phyloP scores from a whole-genome alignment of 1,140 invertebrate genomes.

The Mercenaria mercenaria region DNA sequence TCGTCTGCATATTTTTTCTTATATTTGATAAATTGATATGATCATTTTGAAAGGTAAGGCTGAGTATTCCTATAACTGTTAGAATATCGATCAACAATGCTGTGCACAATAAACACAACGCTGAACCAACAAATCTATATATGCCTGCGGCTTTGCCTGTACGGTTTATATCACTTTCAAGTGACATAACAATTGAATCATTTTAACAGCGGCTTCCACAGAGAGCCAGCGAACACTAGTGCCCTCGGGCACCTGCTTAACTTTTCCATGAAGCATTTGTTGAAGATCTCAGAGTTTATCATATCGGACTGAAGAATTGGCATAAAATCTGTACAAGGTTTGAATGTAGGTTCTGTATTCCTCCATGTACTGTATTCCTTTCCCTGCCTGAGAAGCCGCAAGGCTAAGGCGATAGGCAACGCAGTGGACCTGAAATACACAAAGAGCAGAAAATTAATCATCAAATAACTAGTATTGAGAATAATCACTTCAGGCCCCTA shows the following conservation, averaged over 20 bases:
- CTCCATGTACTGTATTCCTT: not conserved
- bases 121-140: not conserved
- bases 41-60: not conserved
- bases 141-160: not conserved
- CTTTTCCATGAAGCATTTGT: not conserved
- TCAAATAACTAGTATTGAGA: too few relatives aligned
- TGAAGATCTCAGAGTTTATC: slow-evolving; percentile 31
- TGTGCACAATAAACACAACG: not conserved
- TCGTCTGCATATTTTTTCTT: not conserved
- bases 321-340: slow-evolving; percentile 10
- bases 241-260: not conserved
- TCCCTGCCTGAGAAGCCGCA: slow-evolving; percentile 15
- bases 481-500: too few relatives aligned
- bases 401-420: not conserved
- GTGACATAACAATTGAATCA: not conserved
- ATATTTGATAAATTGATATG: not conserved
- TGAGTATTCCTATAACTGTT: slow-evolving; percentile 5
- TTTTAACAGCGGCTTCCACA: slow-evolving; percentile 18
- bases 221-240: not conserved
- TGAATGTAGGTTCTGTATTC: not conserved
- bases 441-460: too few relatives aligned
- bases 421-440: slow-evolving; percentile 17
- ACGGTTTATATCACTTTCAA: not conserved
- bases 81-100: not conserved
- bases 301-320: slow-evolving; percentile 16